These are phyloP conservation scores for Drosophila pullipes DNA, from an alignment of 2,888 invertebrate species.

Conservation along the genomic window DNA sequence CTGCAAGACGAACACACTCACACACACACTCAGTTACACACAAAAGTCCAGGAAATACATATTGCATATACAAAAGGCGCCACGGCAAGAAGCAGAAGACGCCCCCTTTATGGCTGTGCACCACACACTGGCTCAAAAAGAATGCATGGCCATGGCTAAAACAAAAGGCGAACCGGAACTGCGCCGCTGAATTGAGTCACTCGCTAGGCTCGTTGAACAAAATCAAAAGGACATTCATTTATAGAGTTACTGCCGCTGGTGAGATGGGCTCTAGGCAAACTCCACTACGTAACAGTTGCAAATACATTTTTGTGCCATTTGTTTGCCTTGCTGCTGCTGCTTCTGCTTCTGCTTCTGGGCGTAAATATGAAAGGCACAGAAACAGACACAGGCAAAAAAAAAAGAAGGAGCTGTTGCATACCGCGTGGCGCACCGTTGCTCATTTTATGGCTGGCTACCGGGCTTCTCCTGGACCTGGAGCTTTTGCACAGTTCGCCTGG, in stretches of 20 bases:
- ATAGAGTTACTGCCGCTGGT: slow-evolving; percentile 62
- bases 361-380: slow-evolving; percentile 71
- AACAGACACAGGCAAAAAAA: slow-evolving; percentile 34
- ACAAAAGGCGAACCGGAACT: slow-evolving; percentile 60
- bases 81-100: slow-evolving; percentile 25
- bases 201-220: slow-evolving; percentile 83
- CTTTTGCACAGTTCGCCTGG: slow-evolving; percentile 50
- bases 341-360: slow-evolving; percentile 34
- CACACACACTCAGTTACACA: slow-evolving; percentile 19
- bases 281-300: slow-evolving; percentile 70
- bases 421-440: slow-evolving; percentile 72
- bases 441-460: slow-evolving; percentile 69
- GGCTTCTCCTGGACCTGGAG: slow-evolving; percentile 60
- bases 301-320: slow-evolving; percentile 80
- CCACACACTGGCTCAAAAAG: slow-evolving; percentile 43
- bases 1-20: slow-evolving; percentile 53
- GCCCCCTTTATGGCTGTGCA: slow-evolving; percentile 31
- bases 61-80: slow-evolving; percentile 65
- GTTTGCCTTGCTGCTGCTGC: slow-evolving; percentile 57
- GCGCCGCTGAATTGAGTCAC: slow-evolving; percentile 77
- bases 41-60: slow-evolving; percentile 42
- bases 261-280: slow-evolving; percentile 2
- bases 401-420: slow-evolving; percentile 73
- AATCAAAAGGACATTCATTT: slow-evolving; percentile 83
- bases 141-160: slow-evolving; percentile 55